Evolutionary conservation across 2,113 vertebrate species (phyloP).

Genomic region (Prinia subflava): DNA sequence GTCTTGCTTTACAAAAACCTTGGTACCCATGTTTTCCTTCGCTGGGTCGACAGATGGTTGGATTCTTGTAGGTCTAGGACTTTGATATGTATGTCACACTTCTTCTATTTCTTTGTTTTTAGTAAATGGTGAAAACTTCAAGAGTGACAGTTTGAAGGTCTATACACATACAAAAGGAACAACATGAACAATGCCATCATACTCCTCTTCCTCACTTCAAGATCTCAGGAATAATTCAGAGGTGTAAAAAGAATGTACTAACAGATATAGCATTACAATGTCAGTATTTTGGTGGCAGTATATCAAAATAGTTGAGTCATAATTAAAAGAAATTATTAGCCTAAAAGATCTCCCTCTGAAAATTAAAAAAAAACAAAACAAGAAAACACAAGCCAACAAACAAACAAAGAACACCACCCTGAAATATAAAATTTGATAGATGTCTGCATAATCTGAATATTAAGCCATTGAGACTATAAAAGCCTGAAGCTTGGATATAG

Average conservation of each 20-base stretch:
- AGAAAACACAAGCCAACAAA: not conserved
- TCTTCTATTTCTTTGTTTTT: not conserved
- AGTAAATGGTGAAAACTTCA: not conserved
- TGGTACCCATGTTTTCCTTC: not conserved
- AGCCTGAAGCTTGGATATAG: not conserved
- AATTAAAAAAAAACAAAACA: not conserved
- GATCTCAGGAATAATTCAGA: not conserved
- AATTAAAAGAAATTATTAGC: not conserved
- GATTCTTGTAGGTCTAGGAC: not conserved
- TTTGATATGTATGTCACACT: not conserved
- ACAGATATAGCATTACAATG: not conserved
- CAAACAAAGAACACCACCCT: rapidly evolving
- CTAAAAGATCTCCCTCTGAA: not conserved
- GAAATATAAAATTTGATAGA: not conserved
- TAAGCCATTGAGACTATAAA: not conserved
- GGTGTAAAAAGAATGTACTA: not conserved
- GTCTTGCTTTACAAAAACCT: conserved; percentile 3
- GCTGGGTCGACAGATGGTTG: not conserved
- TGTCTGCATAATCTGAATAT: not conserved
- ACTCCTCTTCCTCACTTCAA: not conserved
- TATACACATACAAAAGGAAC: not conserved
- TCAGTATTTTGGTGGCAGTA: not conserved
- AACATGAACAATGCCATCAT: not conserved
- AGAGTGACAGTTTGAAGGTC: not conserved
- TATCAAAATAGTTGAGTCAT: not conserved